Percentiles rank a stretch among this genome's conserved stretches.
Evolutionary conservation across 2,797 vertebrate species (phyloP).

Genomic region (Pitangus sulphuratus): DNA sequence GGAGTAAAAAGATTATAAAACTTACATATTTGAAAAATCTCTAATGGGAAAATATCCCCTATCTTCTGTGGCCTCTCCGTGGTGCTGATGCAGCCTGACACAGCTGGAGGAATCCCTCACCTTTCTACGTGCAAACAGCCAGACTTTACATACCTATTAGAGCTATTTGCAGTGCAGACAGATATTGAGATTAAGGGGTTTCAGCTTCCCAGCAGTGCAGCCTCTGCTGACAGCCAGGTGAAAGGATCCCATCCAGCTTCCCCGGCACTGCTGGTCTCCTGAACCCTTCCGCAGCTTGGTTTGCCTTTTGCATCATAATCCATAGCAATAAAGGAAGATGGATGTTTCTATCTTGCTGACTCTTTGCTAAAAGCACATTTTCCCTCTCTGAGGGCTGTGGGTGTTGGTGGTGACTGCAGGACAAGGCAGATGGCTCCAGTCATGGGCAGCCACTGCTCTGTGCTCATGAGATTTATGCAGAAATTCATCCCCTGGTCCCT

Average conservation of each 20-base stretch:
- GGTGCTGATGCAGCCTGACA: not conserved
- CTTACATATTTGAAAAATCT: not conserved
- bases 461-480: accelerated
- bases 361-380: not conserved
- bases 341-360: not conserved
- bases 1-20: constrained; percentile 20
- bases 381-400: not conserved
- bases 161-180: not conserved
- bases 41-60: constrained; percentile 26
- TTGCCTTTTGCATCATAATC: not conserved
- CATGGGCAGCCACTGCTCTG: not conserved
- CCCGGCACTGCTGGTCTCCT: not conserved
- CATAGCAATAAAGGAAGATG: not conserved
- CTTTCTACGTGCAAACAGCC: not conserved
- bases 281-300: not conserved
- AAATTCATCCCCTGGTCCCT: not conserved
- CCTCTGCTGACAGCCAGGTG: not conserved
- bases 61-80: not conserved
- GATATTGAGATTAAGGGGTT: not conserved
- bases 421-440: not conserved
- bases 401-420: not conserved
- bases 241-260: not conserved
- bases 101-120: constrained; percentile 16
- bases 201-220: not conserved
- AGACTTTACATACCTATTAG: not conserved